phyloP scores from a whole-genome alignment of 2,888 invertebrate genomes.

The Platycheirus albimanus region DNA sequence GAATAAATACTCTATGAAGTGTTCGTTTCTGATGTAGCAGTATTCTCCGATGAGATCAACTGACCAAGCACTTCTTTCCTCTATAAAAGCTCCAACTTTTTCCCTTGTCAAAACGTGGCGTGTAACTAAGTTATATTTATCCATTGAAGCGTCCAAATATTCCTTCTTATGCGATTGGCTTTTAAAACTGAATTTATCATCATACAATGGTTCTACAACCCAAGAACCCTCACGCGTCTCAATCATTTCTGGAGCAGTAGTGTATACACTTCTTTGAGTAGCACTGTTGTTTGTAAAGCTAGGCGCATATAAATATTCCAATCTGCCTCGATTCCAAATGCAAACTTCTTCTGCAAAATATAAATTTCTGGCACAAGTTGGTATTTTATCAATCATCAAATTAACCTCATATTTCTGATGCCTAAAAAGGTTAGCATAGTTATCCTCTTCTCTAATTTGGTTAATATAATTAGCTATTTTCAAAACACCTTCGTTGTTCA shows the following conservation, averaged over 20 bases:
- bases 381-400: conserved; percentile 3
- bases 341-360: conserved; percentile 5
- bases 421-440: conserved; percentile 2
- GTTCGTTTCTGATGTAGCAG: conserved; percentile 4
- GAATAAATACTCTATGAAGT: neutral
- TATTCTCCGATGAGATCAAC: conserved; percentile 4
- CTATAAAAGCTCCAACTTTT: neutral
- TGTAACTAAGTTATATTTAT: neutral
- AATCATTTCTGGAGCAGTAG: neutral
- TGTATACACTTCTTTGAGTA: conserved; percentile 7
- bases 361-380: conserved; percentile 11
- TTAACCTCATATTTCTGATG: neutral
- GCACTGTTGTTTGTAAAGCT: neutral
- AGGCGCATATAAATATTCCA: conserved; percentile 8
- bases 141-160: neutral
- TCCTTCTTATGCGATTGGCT: conserved; percentile 1
- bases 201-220: neutral
- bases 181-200: neutral
- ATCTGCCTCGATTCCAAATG: conserved; percentile 7
- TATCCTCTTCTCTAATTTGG: neutral
- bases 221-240: conserved; percentile 2
- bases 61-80: neutral
- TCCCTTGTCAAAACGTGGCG: conserved; percentile 11
- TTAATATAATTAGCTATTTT: neutral
- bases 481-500: conserved; percentile 22